Evolutionary conservation across 2,888 invertebrate genomes (phyloP).

Genomic region (Agrochola circellaris): DNA sequence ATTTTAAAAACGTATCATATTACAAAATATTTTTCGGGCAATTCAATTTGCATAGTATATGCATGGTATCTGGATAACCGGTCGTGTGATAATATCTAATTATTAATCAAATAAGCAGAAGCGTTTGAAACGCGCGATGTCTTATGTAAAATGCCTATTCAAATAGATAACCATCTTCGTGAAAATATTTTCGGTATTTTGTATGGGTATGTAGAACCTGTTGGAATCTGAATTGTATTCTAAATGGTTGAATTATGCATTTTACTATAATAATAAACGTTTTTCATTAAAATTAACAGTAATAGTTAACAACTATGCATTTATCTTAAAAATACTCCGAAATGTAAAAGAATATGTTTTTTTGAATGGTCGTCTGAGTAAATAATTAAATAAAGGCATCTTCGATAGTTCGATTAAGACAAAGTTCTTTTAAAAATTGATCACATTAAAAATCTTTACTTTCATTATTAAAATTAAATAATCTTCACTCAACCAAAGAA

Average conservation of each 20-base stretch:
- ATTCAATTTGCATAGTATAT: slow-evolving; percentile 54
- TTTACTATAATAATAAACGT: slow-evolving; percentile 3
- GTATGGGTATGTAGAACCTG: background rate
- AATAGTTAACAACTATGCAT: background rate
- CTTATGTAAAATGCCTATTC: slow-evolving; percentile 42
- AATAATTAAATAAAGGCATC: background rate
- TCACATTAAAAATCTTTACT: background rate
- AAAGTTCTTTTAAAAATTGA: background rate
- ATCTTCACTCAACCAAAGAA: background rate
- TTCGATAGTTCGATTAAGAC: accelerated
- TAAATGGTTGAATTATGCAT: slow-evolving; percentile 31
- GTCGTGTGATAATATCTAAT: slow-evolving; percentile 39
- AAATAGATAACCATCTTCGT: slow-evolving; percentile 29
- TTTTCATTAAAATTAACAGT: background rate
- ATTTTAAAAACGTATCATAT: slow-evolving; percentile 33
- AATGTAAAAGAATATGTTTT: background rate
- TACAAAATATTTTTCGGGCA: slow-evolving; percentile 36
- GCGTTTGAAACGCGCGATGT: slow-evolving; percentile 19
- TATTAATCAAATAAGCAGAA: slow-evolving; percentile 41
- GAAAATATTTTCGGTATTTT: slow-evolving; percentile 19
- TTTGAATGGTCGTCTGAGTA: background rate
- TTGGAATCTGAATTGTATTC: slow-evolving; percentile 11
- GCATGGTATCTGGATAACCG: slow-evolving; percentile 23
- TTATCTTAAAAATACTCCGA: background rate
- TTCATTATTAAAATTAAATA: too few relatives aligned